phyloP scores from a whole-genome alignment of 2,888 invertebrate species.

The Caenorhabditis imperialis region DNA sequence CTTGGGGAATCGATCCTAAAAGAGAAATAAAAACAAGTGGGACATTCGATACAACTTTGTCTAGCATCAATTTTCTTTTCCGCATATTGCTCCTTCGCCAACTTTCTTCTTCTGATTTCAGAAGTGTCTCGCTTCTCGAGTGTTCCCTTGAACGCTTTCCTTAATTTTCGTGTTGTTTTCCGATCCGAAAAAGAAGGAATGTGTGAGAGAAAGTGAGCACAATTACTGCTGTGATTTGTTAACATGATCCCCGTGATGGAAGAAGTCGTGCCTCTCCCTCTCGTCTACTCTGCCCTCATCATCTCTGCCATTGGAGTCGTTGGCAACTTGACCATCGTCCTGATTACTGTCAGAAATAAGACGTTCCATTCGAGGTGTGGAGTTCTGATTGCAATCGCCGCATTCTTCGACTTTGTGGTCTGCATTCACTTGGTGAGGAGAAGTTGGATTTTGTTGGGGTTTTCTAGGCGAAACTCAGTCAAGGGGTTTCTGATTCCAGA shows the following conservation, averaged over 20 bases:
- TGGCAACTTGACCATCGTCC: slow-evolving; percentile 57
- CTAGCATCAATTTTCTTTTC: too few species aligned
- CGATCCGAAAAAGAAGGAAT: background rate
- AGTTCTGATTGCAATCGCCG: slow-evolving; percentile 55
- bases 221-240: background rate
- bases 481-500: too few species aligned
- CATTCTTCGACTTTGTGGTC: slow-evolving; percentile 53
- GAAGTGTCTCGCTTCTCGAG: too few species aligned
- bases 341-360: slow-evolving; percentile 46
- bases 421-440: slow-evolving; percentile 59
- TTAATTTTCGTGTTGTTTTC: too few species aligned
- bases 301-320: slow-evolving; percentile 52
- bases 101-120: too few species aligned
- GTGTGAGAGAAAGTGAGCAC: background rate
- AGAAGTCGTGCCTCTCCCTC: slow-evolving; percentile 39
- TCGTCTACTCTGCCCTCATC: slow-evolving; percentile 42
- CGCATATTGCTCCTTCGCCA: too few species aligned
- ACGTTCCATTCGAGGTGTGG: slow-evolving; percentile 55
- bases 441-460: too few species aligned
- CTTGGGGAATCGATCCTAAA: too few species aligned
- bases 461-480: too few species aligned
- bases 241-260: slow-evolving; percentile 4
- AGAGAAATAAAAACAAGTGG: too few species aligned
- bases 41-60: too few species aligned
- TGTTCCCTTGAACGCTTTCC: too few species aligned